These are phyloP conservation scores for Enteromius thamalakanensis DNA, from an alignment of 2,797 vertebrate genomes.

Conservation along the genomic window DNA sequence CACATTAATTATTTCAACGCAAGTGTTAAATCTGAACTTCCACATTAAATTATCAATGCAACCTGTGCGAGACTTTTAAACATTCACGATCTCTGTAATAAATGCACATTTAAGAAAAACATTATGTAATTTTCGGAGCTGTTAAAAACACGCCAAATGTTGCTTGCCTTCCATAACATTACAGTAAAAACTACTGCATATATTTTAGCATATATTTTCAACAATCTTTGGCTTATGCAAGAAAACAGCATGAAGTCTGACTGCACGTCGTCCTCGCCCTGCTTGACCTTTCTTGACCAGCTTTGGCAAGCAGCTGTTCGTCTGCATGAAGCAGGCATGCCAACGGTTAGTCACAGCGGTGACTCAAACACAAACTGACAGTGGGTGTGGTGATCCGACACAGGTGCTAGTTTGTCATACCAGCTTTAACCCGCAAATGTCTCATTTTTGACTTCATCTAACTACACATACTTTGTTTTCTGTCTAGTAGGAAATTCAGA, in stretches of 20 bases:
- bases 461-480: neutral
- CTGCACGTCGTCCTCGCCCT: neutral
- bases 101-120: neutral
- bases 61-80: neutral
- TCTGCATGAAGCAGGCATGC: slow-evolving; percentile 4
- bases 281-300: neutral
- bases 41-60: neutral
- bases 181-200: neutral
- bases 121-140: neutral
- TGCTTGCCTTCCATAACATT: too few relatives aligned
- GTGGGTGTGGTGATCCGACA: slow-evolving; percentile 23
- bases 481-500: neutral
- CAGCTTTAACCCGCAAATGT: neutral
- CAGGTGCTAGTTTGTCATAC: slow-evolving; percentile 30
- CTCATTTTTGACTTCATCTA: neutral
- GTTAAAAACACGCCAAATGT: neutral
- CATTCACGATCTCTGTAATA: neutral
- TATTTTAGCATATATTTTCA: neutral
- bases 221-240: neutral
- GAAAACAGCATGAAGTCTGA: neutral
- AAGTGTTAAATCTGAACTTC: slow-evolving; percentile 50
- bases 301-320: neutral
- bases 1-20: slow-evolving; percentile 57
- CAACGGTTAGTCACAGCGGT: slow-evolving; percentile 3
- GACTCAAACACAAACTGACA: slow-evolving; percentile 16